Evolutionary conservation across 1,140 invertebrate species (phyloP), one percentile per base, ranked within the genome.

Genomic region (Aphaenogaster floridana): DNA sequence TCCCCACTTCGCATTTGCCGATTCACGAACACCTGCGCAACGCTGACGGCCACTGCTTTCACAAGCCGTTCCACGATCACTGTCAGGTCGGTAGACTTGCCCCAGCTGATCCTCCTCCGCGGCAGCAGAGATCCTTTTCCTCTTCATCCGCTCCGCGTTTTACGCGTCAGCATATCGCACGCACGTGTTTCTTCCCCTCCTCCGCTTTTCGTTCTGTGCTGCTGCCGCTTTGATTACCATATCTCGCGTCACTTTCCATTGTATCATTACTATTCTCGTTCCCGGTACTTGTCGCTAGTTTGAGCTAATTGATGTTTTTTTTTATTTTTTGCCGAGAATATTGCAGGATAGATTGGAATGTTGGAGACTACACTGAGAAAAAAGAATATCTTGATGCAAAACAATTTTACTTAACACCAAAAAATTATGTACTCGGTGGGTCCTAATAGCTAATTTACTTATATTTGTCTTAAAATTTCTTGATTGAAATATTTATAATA

Each of bases 1-100:
- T 89, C 87, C 93, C 92, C 84, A 83, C 92, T 86, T 92, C 91
- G 84, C 94, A 94, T 57, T 89, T 93, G 76, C 92, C 94, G 57
- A 92, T 93, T 87, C 91, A 95, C 91, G 84, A 93, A 83, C 94
- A 95, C 81, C 87, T 94, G 88, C 94, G 94, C 90, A 94, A 92
- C 90, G 88, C 86, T 90, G 93, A 93, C 91, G 93, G 92, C 69
- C 94, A 94, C 87, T 95, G 95, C 87, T 95, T 94, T 88, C 92
- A 95, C 87, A 94, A 95, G 76, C 92, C 94, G 57, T 92, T 92
- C 74, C 93, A 95, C 90, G 92, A 93, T 5, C 48, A 81, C 87
- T 95, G 93, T 89, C 94, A 95, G 94, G 94, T 95, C 63, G 90
- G 93, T 92, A 68, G 34, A 63, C 13, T 54, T 50, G 71, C 42